Evolutionary conservation across 2,888 invertebrate genomes (phyloP).

Genomic region (Eumerus sabulonum): DNA sequence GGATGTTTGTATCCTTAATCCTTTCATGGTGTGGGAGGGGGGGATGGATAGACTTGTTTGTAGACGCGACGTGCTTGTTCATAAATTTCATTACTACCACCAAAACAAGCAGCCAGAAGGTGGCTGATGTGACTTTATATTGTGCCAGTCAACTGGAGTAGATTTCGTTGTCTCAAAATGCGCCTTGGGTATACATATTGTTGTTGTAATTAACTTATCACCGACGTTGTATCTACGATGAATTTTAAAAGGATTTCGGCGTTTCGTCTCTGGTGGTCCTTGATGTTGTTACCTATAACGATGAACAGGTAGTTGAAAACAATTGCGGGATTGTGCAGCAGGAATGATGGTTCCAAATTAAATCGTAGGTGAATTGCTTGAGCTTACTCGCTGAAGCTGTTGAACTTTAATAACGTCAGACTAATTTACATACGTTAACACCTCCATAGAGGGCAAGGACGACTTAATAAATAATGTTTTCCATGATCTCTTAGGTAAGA

Average conservation of each 20-base stretch:
- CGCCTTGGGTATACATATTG: conserved; percentile 34
- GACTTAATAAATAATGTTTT: too few species aligned
- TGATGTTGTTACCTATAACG: conserved; percentile 4
- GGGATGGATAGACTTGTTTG: conserved; percentile 21
- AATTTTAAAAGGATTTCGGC: conserved; percentile 52
- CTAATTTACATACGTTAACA: too few species aligned
- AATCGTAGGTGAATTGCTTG: too few species aligned
- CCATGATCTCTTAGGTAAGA: too few species aligned
- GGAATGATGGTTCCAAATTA: too few species aligned
- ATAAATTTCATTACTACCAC: conserved; percentile 45
- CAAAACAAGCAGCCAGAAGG: not conserved
- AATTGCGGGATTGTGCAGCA: too few species aligned
- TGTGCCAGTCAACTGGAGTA: conserved; percentile 21
- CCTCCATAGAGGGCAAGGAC: too few species aligned
- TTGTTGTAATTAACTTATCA: conserved; percentile 46
- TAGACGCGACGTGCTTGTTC: conserved; percentile 27
- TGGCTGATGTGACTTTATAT: conserved; percentile 10
- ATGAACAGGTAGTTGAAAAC: too few species aligned
- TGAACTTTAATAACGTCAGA: too few species aligned
- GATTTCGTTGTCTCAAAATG: conserved; percentile 34
- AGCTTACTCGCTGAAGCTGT: too few species aligned
- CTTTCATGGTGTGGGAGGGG: conserved; percentile 9
- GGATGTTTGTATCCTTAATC: conserved; percentile 43
- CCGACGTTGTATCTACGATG: conserved; percentile 30
- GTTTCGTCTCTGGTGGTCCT: conserved; percentile 19